phyloP scores from a whole-genome alignment of 2,113 vertebrate species.

The Tichodroma muraria region DNA sequence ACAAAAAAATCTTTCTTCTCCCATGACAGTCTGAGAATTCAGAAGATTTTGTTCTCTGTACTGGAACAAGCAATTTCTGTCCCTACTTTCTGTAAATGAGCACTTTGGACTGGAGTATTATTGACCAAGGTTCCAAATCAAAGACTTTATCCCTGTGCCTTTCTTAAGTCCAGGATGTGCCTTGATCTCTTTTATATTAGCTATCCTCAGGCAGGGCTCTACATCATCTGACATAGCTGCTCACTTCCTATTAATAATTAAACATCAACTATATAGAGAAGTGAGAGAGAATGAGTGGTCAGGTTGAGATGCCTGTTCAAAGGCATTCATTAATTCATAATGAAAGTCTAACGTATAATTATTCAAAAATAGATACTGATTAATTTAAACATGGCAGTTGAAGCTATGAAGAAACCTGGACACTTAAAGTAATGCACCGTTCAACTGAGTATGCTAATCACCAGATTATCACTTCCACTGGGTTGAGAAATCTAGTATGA shows the following conservation, averaged over 20 bases:
- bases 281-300: background rate
- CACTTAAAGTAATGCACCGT: background rate
- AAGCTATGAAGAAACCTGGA: background rate
- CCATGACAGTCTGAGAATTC: background rate
- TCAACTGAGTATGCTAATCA: background rate
- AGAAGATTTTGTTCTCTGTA: background rate
- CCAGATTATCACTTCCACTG: background rate
- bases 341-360: background rate
- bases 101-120: background rate
- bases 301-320: constrained; percentile 17
- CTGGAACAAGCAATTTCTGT: background rate
- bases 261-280: background rate
- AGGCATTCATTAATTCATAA: constrained; percentile 25
- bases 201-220: background rate
- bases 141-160: background rate
- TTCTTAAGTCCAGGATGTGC: background rate
- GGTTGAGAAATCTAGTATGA: background rate
- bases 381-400: background rate
- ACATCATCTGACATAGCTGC: background rate
- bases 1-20: background rate
- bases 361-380: constrained; percentile 9
- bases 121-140: background rate
- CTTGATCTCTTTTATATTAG: background rate
- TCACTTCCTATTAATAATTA: constrained; percentile 30
- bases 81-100: background rate